Conservation (phyloP, 2,797 vertebrate species). For the Thamnophis elegans region DNA sequence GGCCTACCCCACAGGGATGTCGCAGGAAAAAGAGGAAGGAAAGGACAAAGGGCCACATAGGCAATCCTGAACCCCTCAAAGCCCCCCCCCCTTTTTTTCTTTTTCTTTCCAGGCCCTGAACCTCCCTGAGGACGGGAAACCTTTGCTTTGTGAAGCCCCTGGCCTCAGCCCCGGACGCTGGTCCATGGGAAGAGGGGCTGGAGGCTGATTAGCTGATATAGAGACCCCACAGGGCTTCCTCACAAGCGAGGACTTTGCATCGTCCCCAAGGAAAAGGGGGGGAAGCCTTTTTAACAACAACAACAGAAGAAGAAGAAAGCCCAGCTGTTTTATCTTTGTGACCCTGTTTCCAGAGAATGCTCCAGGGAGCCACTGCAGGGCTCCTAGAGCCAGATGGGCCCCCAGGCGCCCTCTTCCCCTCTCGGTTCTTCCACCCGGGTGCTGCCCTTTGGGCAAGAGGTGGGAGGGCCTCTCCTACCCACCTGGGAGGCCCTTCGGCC, state of each 20-base stretch:
- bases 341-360: not conserved
- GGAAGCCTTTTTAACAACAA: not conserved
- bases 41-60: not conserved
- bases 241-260: slow-evolving; percentile 18
- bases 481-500: not conserved
- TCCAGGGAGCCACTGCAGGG: not conserved
- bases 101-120: slow-evolving; percentile 64
- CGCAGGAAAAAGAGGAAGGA: not conserved
- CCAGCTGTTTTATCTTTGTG: slow-evolving; percentile 35
- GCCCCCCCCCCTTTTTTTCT: not conserved
- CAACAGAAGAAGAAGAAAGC: not conserved
- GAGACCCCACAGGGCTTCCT: slow-evolving; percentile 49
- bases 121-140: slow-evolving; percentile 4
- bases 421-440: rapidly evolving
- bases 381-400: not conserved
- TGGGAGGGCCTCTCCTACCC: not conserved
- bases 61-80: not conserved
- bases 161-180: slow-evolving; percentile 60
- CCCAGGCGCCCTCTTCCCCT: not conserved
- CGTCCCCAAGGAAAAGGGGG: not conserved
- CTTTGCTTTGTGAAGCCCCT: slow-evolving; percentile 23
- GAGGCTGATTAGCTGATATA: slow-evolving; percentile 40
- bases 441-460: not conserved
- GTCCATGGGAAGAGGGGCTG: slow-evolving; percentile 41
- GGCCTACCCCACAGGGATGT: not conserved